Conservation (phyloP, 2,888 invertebrate species). For the Colostygia pectinataria region DNA sequence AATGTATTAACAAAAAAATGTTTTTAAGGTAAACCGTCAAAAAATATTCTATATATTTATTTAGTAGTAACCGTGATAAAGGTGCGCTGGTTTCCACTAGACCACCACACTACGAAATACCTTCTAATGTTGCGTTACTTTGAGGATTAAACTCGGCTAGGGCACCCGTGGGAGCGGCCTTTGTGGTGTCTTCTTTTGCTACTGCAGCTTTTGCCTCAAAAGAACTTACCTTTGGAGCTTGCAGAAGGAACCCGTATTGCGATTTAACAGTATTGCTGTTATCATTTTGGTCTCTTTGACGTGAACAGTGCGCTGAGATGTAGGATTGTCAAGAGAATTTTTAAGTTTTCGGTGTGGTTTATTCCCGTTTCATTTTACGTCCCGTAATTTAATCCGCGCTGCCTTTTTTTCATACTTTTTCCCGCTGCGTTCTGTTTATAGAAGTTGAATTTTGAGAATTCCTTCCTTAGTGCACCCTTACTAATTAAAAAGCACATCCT, state of each 20-base stretch:
- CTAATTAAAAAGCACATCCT: too few relatives aligned
- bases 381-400: too few relatives aligned
- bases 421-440: too few relatives aligned
- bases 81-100: background rate
- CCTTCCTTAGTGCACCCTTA: too few relatives aligned
- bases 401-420: too few relatives aligned
- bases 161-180: constrained; percentile 34
- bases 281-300: constrained; percentile 5
- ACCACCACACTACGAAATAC: constrained; percentile 9
- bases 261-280: constrained; percentile 7
- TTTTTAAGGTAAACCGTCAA: too few relatives aligned
- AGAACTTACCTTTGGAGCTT: constrained; percentile 22
- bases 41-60: too few relatives aligned
- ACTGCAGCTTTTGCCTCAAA: constrained; percentile 25
- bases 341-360: background rate
- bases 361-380: too few relatives aligned
- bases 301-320: background rate
- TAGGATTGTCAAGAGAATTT: constrained; percentile 1
- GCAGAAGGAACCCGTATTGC: constrained; percentile 18
- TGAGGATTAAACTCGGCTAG: constrained; percentile 40
- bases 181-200: constrained; percentile 35
- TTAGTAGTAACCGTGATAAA: too few relatives aligned
- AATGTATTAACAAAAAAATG: too few relatives aligned
- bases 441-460: too few relatives aligned
- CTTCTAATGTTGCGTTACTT: constrained; percentile 38